These are phyloP conservation scores for Calameuta idolon DNA, from an alignment of 2,888 invertebrate species.

Conservation along the genomic window DNA sequence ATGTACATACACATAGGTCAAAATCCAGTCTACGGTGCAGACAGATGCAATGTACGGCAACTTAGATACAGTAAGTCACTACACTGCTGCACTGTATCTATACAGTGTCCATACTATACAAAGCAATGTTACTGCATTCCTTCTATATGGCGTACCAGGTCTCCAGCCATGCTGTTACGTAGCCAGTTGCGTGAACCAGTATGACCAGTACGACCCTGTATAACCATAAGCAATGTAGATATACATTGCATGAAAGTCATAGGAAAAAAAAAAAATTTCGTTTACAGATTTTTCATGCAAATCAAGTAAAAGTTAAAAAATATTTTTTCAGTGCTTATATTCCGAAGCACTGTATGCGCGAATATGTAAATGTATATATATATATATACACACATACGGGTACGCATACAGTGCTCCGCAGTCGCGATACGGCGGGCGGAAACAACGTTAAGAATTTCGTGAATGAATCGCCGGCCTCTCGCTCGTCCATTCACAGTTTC, in stretches of 20 bases:
- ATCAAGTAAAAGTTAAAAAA: too few species aligned
- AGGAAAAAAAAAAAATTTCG: too few species aligned
- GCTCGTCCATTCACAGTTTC: neutral
- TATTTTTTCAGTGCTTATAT: too few species aligned
- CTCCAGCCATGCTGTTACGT: neutral
- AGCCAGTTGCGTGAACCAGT: neutral
- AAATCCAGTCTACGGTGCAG: too few species aligned
- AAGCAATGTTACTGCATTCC: neutral
- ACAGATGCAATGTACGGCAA: too few species aligned
- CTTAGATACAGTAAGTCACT: too few species aligned
- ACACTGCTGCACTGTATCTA: neutral
- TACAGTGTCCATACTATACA: neutral
- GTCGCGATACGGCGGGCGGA: neutral
- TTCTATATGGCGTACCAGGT: neutral
- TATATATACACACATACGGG: too few species aligned
- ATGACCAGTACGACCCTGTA: neutral
- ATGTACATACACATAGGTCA: neutral
- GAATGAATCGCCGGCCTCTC: neutral
- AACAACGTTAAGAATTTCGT: neutral
- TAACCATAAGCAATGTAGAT: neutral
- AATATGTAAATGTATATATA: too few species aligned
- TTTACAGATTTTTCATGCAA: neutral
- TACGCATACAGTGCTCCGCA: neutral
- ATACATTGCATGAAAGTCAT: neutral
- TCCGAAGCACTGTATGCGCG: too few species aligned